A percentile compares a stretch with the other conserved stretches of the same genome.
phyloP scores from a whole-genome alignment of 2,888 invertebrate species.

The Yponomeuta cagnagella region DNA sequence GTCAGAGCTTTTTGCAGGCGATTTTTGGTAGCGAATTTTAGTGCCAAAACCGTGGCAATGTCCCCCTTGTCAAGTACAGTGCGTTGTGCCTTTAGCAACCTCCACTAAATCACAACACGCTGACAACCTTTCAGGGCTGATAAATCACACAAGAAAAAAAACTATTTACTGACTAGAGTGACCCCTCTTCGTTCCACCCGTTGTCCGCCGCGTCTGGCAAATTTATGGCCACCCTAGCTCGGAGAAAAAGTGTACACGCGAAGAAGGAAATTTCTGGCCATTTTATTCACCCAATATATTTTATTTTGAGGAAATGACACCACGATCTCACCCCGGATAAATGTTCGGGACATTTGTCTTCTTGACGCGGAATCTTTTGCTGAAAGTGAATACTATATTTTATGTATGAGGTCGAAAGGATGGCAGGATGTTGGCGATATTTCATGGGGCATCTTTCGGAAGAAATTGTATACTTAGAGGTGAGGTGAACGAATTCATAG shows the following conservation, averaged over 20 bases:
- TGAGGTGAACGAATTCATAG: too few species aligned
- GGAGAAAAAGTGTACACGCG: slow-evolving; percentile 41
- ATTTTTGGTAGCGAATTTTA: too few species aligned
- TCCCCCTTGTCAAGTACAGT: too few species aligned
- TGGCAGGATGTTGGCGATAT: background rate
- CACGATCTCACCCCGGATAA: slow-evolving; percentile 15
- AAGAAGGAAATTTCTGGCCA: slow-evolving; percentile 44
- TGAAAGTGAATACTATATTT: slow-evolving; percentile 11
- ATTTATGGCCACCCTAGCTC: slow-evolving; percentile 45
- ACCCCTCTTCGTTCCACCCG: slow-evolving; percentile 10
- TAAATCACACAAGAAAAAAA: background rate
- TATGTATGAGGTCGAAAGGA: background rate
- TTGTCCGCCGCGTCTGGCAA: slow-evolving; percentile 14
- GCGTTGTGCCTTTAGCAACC: background rate
- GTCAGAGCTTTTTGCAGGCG: too few species aligned
- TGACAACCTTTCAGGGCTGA: background rate
- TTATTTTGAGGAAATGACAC: slow-evolving; percentile 54
- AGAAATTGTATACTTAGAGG: background rate
- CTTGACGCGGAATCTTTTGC: slow-evolving; percentile 16
- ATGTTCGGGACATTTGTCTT: slow-evolving; percentile 15
- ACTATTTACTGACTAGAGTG: slow-evolving; percentile 1
- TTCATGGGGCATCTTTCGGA: background rate
- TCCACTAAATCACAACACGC: background rate
- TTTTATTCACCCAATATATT: slow-evolving; percentile 60
- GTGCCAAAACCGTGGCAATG: too few species aligned